Base-by-base conservation (phyloP, 23 tunicate genomes). In the Corella eumyota region DNA sequence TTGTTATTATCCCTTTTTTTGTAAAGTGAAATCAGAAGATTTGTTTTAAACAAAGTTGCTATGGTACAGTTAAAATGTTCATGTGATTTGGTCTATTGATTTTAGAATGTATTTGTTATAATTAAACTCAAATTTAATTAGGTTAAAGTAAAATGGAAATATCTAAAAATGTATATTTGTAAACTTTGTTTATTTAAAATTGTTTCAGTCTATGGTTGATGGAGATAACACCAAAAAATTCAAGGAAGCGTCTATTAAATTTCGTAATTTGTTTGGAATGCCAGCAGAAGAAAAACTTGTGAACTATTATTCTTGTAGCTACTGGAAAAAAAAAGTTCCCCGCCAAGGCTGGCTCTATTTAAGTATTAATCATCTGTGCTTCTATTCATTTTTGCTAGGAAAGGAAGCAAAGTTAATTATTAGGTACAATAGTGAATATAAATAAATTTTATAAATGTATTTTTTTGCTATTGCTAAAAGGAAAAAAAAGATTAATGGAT, bases 291-390 rank as follows among this genome's bases (percentile, higher is more conserved):
- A 93, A 64, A 88, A 87, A 64, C 79, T 93, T 17, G 99, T 93
- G 32, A 93, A 93, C 69, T 93, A 85, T 64, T 93, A 77, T 60
- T 85, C 95, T n/a, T 93, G 99, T 49, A 84, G 90, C 64, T 80
- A 85, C 58, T 78, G 99, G 88, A 93, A 93, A 52, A 47, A 70
- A n/a, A 73, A 59, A 62, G 85, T 88, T 28, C 96, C 96, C 50
- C 46, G 99, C 30, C 99, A 88, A 37, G 99, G 99, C 3, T 88
- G 93, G 90, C 45, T 93, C 32, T 93, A 93, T 52, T 67, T 93
- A 13, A 85, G 95, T 55, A 74, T 93, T 32, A 93, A 93, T 50
- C 99, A 93, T 53, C 26, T 93, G 3, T 84, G 95, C 54, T 93
- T 93, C 58, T 93, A 93, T 63, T 93, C 99, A 21, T 93, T 85